phyloP scores from a whole-genome alignment of 1,140 invertebrate species.

The Pseudachorutes palmiensis region DNA sequence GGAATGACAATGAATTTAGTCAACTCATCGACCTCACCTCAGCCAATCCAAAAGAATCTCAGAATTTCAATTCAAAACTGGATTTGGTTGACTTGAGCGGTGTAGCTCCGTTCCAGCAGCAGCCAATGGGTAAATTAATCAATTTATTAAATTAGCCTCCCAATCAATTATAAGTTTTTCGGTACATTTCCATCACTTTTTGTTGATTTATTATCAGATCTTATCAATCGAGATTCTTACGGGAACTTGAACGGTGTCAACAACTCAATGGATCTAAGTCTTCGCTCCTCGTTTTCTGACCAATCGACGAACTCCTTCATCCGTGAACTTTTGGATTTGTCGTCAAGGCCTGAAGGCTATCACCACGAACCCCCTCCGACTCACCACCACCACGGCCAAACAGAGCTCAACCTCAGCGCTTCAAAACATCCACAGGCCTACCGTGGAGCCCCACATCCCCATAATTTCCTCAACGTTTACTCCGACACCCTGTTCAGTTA shows the following conservation, averaged over 20 bases:
- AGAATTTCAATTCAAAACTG: not conserved
- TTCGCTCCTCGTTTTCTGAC: slow-evolving; percentile 6
- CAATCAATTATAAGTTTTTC: not conserved
- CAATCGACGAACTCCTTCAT: slow-evolving; percentile 9
- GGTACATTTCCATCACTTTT: not conserved
- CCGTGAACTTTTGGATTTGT: slow-evolving; percentile 27
- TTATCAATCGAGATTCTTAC: slow-evolving; percentile 1
- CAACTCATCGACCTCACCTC: slow-evolving; percentile 33
- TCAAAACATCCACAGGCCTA: not conserved
- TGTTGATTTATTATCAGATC: slow-evolving; percentile 1
- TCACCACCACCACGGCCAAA: not conserved
- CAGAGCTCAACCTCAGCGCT: not conserved
- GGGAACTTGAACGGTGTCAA: not conserved
- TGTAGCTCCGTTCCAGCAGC: not conserved
- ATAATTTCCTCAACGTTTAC: slow-evolving; percentile 10
- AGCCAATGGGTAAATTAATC: slow-evolving; percentile 11
- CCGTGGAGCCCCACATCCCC: not conserved
- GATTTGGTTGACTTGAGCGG: not conserved
- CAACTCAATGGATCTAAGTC: slow-evolving; percentile 6
- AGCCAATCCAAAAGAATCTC: not conserved
- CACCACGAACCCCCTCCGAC: slow-evolving; percentile 2
- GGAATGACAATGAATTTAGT: slow-evolving; percentile 28
- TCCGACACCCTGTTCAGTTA: not conserved
- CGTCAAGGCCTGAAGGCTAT: slow-evolving; percentile 7
- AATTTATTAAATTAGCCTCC: not conserved